Evolutionary conservation across 2,113 vertebrate species (phyloP).

Genomic region (Pipra filicauda): DNA sequence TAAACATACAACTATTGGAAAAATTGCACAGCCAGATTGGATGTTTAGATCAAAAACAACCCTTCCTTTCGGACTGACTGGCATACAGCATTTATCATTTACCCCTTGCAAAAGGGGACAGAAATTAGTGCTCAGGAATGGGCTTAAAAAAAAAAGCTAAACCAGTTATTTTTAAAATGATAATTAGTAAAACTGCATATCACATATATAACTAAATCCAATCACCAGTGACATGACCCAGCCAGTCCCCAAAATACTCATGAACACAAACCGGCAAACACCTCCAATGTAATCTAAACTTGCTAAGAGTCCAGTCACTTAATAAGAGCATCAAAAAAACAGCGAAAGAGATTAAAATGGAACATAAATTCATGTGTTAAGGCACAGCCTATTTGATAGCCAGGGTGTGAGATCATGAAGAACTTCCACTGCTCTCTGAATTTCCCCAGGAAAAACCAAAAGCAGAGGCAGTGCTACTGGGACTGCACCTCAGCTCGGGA

Average conservation of each 20-base stretch:
- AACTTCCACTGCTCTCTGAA: neutral
- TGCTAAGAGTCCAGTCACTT: neutral
- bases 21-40: neutral
- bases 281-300: neutral
- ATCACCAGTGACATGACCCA: neutral
- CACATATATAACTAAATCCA: neutral
- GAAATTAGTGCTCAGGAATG: neutral
- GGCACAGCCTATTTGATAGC: neutral
- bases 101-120: neutral
- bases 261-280: neutral
- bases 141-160: neutral
- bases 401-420: neutral
- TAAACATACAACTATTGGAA: neutral
- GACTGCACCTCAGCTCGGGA: neutral
- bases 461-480: neutral
- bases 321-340: neutral
- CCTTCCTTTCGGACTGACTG: neutral
- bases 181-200: neutral
- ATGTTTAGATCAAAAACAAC: neutral
- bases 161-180: accelerated
- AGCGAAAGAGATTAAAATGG: neutral
- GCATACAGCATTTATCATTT: too few species aligned
- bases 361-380: neutral
- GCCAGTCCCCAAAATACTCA: neutral
- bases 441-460: neutral